Evolutionary conservation across 2,113 vertebrate genomes (phyloP), one percentile per base, ranked within the genome.

Genomic region (Clarias gariepinus): DNA sequence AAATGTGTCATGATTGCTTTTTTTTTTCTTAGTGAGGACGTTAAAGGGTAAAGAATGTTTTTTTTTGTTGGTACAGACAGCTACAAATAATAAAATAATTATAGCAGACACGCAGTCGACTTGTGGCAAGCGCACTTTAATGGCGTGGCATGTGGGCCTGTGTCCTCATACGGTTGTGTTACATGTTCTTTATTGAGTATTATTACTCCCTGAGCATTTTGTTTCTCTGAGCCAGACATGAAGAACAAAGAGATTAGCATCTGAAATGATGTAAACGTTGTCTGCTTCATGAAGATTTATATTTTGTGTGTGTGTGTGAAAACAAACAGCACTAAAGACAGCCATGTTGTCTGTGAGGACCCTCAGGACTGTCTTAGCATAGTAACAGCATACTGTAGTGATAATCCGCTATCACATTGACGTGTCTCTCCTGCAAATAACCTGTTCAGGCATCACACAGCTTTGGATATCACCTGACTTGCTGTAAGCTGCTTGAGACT

Each of bases 301-400:
- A 36, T 21, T 19, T 16, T 73, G 33, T 76, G 25, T 25, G 71
- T 76, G 52, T 55, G 25, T 28, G 74, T 66, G 84, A 90, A 91
- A 88, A 90, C 85, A 89, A 87, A 85, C 90, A 28, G 82, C 47
- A 15, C 47, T 89, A 82, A 23, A 82, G 85, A 82, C 76, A 57
- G 71, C 57, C 41, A 77, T 47, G 3, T 71, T 79, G 33, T 33
- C 69, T 55, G 33, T 41, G 64, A 76, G 57, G 61, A 64, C 30
- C 58, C 76, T 58, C 66, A 81, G 57, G 68, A 61, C 33, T 33
- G 33, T 63, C 66, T 74, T 41, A n/a, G 15, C 28, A 36, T 15
- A 61, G 33, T 16, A 60, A 10, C 60, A 2, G 47, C 19, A 8
- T 47, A n/a, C n/a, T n/a, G n/a, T n/a, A 8, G 47, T 8, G 73